Conservation (phyloP, 2,797 vertebrate genomes). For the Hapalemur alaotrensis region DNA sequence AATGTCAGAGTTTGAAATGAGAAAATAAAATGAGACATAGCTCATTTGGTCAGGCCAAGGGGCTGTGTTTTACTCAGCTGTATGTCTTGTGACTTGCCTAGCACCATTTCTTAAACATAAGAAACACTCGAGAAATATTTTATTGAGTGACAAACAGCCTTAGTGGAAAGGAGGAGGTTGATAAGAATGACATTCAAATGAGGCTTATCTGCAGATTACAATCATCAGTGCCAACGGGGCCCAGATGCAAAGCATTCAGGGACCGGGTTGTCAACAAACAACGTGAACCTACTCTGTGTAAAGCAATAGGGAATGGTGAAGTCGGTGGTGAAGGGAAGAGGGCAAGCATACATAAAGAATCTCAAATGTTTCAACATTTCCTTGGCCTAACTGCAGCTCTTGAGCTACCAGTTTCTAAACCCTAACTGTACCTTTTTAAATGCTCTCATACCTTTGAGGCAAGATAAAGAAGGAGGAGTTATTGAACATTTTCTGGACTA, state of each 20-base stretch:
- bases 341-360: background rate
- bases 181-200: background rate
- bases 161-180: background rate
- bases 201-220: background rate
- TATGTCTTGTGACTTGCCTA: background rate
- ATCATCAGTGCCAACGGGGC: background rate
- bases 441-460: background rate
- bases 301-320: background rate
- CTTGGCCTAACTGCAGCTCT: background rate
- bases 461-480: background rate
- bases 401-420: background rate
- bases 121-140: background rate
- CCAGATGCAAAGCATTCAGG: background rate
- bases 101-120: background rate
- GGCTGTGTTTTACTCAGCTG: background rate
- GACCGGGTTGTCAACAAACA: background rate
- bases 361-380: background rate
- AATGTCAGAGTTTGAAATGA: slow-evolving; percentile 8
- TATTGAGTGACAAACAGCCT: background rate
- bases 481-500: background rate
- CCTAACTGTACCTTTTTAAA: background rate
- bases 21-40: background rate
- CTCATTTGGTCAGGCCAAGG: background rate
- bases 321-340: background rate
- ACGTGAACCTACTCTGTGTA: background rate